Base-by-base conservation (phyloP, 1,140 invertebrate species). In the Parasteatoda tepidariorum region DNA sequence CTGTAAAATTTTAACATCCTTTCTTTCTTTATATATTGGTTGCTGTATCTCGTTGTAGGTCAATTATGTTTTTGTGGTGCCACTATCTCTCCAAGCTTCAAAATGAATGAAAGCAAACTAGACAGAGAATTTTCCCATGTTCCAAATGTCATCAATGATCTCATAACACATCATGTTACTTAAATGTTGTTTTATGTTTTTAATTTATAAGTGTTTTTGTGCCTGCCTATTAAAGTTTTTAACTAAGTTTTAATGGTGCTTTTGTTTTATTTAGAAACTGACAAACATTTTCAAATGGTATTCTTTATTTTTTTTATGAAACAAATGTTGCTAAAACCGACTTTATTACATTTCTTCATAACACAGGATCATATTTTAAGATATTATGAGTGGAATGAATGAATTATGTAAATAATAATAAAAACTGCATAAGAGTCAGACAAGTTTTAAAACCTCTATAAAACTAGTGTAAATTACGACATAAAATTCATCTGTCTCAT, bases 81-180 rank as follows among this genome's bases (percentile, higher is more conserved):
- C 33, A 73, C 81, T 9, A 83, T 83, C 26, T 74, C 68, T 18
- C 81, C 81, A 30, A 74, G 81, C 74, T 83, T 83, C 41, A 73
- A 83, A 74, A 24, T 83, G 9, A 66, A 33, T 57, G 81, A 73
- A 31, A 83, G 68, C 41, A 83, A 83, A 34, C 18, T 83, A 30
- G 81, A 83, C 57, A 83, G 57, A 74, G 81, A 74, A 26, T 33
- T 28, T 18, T 30, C 41, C 18, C 22, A 9, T 48, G 13, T 31
- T 55, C 76, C 76, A 38, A 28, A 38, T 18, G 34, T 28, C 24
- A 34, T 26, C 13, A 55, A 79, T 68, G 41, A 68, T n/a, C 54
- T 67, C 22, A 67, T 26, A 24, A 18, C 57, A 26, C 59, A 24
- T 31, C 62, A 79, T 33, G 59, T 79, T 24, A 79, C 76, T 79